A percentile compares a stretch with the other conserved stretches of the same genome.
Evolutionary conservation across 2,888 invertebrate species (phyloP).

Genomic region (Melikaiella ostensackeni): DNA sequence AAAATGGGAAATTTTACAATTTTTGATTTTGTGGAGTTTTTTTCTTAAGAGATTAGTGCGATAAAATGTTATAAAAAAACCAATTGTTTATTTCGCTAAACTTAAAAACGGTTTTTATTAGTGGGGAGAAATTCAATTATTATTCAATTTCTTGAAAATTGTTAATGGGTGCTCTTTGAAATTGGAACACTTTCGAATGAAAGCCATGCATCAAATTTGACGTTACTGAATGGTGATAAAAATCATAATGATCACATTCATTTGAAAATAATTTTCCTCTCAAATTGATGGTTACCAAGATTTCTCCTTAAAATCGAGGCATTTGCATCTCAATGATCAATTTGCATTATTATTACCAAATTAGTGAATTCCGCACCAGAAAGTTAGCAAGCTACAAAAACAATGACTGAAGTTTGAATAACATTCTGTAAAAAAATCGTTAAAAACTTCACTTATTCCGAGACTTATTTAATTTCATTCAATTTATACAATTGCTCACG

Average conservation of each 20-base stretch:
- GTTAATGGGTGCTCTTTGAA: too few relatives aligned
- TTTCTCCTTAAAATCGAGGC: background rate
- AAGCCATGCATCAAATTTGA: background rate
- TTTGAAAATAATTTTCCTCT: background rate
- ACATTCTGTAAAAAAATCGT: background rate
- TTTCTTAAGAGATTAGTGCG: too few relatives aligned
- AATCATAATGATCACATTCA: background rate
- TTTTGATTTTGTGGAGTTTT: too few relatives aligned
- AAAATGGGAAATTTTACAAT: too few relatives aligned
- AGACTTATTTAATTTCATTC: background rate
- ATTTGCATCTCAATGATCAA: background rate
- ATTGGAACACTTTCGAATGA: too few relatives aligned
- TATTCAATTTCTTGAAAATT: too few relatives aligned
- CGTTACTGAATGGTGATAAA: background rate
- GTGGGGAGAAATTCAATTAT: too few relatives aligned
- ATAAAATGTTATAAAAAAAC: too few relatives aligned
- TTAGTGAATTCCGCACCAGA: background rate
- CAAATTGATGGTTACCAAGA: background rate
- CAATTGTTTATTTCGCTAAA: too few relatives aligned
- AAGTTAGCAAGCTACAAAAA: background rate
- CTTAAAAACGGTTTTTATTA: too few relatives aligned
- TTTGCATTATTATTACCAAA: background rate
- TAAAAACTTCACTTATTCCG: background rate
- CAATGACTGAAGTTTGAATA: background rate
- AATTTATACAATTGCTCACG: background rate